phyloP scores from a whole-genome alignment of 35 echinoderm and acorn worm genomes.

The Hemicentrotus pulcherrimus region DNA sequence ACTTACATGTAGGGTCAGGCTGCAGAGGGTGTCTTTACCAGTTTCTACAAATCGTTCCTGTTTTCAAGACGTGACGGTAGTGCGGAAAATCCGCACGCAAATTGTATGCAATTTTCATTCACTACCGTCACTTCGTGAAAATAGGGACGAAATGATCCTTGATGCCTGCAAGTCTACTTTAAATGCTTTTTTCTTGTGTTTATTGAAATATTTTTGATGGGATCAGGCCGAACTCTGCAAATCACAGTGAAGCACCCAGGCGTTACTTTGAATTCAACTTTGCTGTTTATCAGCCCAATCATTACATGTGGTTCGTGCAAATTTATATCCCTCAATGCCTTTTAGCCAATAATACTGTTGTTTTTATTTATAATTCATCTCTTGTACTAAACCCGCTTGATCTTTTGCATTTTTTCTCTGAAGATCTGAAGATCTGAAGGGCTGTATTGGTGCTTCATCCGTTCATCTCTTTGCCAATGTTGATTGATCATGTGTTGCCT shows the following conservation, averaged over 20 bases:
- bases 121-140: too few species aligned
- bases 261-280: too few species aligned
- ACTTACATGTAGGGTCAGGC: background rate
- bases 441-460: background rate
- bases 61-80: too few species aligned
- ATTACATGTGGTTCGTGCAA: background rate
- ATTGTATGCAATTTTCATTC: too few species aligned
- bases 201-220: too few species aligned
- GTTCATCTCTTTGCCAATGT: background rate
- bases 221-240: too few species aligned
- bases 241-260: too few species aligned
- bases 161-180: background rate
- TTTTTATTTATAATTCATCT: background rate
- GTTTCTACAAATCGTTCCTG: background rate
- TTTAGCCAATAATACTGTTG: background rate
- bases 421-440: background rate
- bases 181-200: background rate
- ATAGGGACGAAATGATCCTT: too few species aligned
- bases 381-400: background rate
- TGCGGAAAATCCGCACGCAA: too few species aligned
- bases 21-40: background rate
- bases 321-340: background rate
- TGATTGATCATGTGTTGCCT: constrained; percentile 1
- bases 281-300: too few species aligned
- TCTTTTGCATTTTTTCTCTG: background rate